Conservation (phyloP, 2,113 vertebrate species). For the Oreotragus oreotragus region DNA sequence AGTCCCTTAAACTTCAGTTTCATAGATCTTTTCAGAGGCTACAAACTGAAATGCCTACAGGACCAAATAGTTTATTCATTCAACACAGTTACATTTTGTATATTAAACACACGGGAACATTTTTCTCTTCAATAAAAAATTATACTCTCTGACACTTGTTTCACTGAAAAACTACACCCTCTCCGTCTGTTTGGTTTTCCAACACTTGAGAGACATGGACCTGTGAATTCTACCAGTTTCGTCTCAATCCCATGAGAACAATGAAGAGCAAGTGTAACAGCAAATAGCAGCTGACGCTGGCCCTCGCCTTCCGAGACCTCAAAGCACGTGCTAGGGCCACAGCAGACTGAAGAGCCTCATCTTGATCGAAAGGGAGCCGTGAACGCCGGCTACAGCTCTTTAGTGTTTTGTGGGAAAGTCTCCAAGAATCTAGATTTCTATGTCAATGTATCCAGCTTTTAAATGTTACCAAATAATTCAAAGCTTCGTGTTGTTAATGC, state of each 20-base stretch:
- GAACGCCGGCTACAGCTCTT: rapidly evolving
- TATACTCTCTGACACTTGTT: not conserved
- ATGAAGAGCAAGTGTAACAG: not conserved
- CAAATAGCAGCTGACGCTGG: not conserved
- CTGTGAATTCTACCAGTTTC: rapidly evolving
- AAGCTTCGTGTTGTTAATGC: not conserved
- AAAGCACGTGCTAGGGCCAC: rapidly evolving
- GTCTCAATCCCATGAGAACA: not conserved
- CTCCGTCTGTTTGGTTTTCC: not conserved
- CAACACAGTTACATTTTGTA: not conserved
- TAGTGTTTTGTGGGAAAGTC: not conserved
- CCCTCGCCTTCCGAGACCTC: rapidly evolving
- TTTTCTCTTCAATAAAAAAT: not conserved
- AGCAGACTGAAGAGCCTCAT: not conserved
- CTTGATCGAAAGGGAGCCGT: rapidly evolving
- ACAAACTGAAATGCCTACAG: not conserved
- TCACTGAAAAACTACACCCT: not conserved
- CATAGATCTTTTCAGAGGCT: not conserved
- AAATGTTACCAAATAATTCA: not conserved
- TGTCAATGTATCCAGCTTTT: not conserved
- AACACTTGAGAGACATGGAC: not conserved
- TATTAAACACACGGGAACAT: not conserved
- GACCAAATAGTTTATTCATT: not conserved
- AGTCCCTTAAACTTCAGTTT: not conserved
- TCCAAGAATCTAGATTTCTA: not conserved